Conservation (phyloP, 2,113 vertebrate genomes). For the Zapus hudsonius region DNA sequence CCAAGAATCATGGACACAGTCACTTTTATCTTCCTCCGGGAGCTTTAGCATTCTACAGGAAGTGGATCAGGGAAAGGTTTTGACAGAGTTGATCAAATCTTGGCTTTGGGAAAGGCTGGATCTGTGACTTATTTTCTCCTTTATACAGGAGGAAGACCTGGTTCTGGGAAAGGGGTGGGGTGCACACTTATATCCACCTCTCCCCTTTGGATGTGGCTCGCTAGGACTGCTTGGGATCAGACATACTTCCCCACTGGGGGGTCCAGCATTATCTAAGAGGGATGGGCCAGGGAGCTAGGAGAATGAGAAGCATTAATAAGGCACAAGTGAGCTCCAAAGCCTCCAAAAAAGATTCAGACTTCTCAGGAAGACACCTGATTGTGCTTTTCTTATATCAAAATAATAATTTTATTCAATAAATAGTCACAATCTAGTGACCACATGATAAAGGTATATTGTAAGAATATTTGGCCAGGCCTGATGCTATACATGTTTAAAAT, state of each 20-base stretch:
- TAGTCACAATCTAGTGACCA: background rate
- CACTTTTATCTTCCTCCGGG: background rate
- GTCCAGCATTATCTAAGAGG: background rate
- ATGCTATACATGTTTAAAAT: background rate
- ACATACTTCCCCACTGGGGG: fast-evolving
- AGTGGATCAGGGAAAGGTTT: background rate
- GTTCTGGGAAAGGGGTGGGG: background rate
- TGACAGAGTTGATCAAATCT: background rate
- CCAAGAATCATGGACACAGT: background rate
- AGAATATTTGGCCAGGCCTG: background rate
- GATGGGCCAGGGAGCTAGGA: background rate
- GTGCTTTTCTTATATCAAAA: background rate
- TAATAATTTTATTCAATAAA: background rate
- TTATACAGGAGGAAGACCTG: background rate
- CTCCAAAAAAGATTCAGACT: too few species aligned
- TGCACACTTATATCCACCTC: too few species aligned
- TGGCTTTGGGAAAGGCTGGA: background rate
- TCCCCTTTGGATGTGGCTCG: background rate
- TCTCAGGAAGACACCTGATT: background rate
- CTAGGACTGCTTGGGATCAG: background rate
- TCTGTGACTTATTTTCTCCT: background rate
- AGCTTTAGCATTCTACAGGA: background rate
- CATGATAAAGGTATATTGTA: background rate
- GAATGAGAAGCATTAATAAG: background rate
- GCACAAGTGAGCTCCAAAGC: background rate